Conservation (phyloP, 2,888 invertebrate genomes). For the Cerastis rubricosa region DNA sequence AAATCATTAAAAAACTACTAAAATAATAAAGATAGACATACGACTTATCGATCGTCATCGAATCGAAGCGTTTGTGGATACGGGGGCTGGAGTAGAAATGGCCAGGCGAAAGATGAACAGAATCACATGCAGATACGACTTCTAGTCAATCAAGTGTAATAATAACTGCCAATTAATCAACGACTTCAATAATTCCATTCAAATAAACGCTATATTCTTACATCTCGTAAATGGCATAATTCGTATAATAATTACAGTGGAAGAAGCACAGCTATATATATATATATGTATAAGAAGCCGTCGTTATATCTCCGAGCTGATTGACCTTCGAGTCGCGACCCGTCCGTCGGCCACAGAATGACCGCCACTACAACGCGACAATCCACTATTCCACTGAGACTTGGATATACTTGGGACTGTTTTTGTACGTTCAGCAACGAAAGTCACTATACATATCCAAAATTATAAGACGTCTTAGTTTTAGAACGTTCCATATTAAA, state of each 20-base stretch:
- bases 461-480: too few relatives aligned
- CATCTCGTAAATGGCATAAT: background rate
- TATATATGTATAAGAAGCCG: constrained; percentile 24
- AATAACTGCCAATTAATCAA: background rate
- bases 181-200: background rate
- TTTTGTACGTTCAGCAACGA: too few relatives aligned
- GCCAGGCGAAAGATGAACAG: background rate
- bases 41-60: too few relatives aligned
- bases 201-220: constrained; percentile 16
- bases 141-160: background rate
- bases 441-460: too few relatives aligned
- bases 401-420: constrained; percentile 16
- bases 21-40: too few relatives aligned
- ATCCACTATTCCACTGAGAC: constrained; percentile 43
- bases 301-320: constrained; percentile 41
- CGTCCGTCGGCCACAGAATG: constrained; percentile 46
- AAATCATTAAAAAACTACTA: too few relatives aligned
- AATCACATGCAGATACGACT: background rate
- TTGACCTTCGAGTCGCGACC: constrained; percentile 63
- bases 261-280: constrained; percentile 16
- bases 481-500: too few relatives aligned
- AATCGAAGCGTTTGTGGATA: too few relatives aligned
- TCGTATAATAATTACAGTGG: constrained; percentile 9
- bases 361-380: constrained; percentile 38
- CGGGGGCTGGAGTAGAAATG: background rate